Evolutionary conservation across 2,888 invertebrate species (phyloP), one percentile per base, ranked within the genome.

Genomic region (Dynastes grantii): DNA sequence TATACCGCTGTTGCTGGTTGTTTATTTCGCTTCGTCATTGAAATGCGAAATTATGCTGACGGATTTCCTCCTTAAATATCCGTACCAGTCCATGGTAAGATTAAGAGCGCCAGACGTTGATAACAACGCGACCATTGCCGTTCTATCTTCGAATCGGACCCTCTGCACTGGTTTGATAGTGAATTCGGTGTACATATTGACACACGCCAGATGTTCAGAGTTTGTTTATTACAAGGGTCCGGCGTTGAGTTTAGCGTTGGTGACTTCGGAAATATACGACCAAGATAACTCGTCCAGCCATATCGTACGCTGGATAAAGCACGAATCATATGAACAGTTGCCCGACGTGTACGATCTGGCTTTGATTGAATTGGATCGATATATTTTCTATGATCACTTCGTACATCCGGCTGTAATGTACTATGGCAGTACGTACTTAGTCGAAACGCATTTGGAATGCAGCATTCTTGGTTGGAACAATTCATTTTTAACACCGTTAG

Each of bases 141-240:
- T 8, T 8, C 45, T 45, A 45, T 37, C 49, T 53, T 37, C 11
- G 45, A 32, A 51, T 32, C 64, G 29, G 22, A 16, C 58, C 16
- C 51, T 58, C 45, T 78, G 78, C 68, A 76, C 68, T 4, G 78
- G 76, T 29, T 6, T 61, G 40, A 78, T 78, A 67, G 51, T 78
- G 40, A 78, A 78, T 49, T 61, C 70, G 27, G 78, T 58, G n/a
- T 78, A 76, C 63, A 58, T 78, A 63, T 51, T 78, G 51, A 76
- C 76, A 4, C 40, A 78, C 22, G 76, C 78, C 9, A 45, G 61
- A 49, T 78, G 78, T 32, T 61, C 70, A 2, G 68, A 76, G 13
- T 63, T 53, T 5, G 8, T 53, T 49, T 32, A 37, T 6, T 65
- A 65, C 37, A n/a, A 16, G 53, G 51, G 53, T 45, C 29, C 53